phyloP scores from a whole-genome alignment of 1,140 invertebrate species.

The Popillia japonica region DNA sequence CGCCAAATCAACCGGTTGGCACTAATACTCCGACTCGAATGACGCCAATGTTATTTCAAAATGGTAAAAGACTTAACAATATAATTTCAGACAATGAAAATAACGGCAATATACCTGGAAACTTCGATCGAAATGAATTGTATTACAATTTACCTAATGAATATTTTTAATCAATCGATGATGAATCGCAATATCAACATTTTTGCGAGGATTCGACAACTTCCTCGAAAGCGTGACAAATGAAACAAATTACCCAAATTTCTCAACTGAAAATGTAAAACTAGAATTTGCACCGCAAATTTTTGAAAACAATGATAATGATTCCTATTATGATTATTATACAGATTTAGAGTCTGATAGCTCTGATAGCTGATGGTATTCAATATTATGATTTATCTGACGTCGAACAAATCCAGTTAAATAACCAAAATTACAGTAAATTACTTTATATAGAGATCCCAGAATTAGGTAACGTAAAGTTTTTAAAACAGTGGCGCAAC shows the following conservation, averaged over 20 bases:
- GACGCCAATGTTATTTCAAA: background rate
- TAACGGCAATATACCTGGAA: background rate
- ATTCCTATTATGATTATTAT: constrained; percentile 29
- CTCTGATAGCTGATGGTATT: no score
- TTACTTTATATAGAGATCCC: constrained; percentile 17
- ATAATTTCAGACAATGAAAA: background rate
- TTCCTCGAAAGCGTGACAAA: background rate
- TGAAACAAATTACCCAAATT: background rate
- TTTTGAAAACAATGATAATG: background rate
- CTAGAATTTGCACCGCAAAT: background rate
- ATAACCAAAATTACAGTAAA: constrained; percentile 24
- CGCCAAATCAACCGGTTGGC: background rate
- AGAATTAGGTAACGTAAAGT: constrained; percentile 20
- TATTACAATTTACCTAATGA: background rate
- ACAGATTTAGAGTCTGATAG: background rate
- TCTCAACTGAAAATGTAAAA: background rate
- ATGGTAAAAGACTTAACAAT: background rate
- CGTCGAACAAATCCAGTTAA: background rate
- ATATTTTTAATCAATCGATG: background rate
- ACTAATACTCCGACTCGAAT: background rate
- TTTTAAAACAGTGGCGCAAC: constrained; percentile 35
- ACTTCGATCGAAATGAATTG: background rate
- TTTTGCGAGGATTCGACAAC: background rate
- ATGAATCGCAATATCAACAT: background rate
- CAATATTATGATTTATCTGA: constrained; percentile 2